Conservation (phyloP, 2,888 invertebrate genomes). For the Acrobasis consociella region DNA sequence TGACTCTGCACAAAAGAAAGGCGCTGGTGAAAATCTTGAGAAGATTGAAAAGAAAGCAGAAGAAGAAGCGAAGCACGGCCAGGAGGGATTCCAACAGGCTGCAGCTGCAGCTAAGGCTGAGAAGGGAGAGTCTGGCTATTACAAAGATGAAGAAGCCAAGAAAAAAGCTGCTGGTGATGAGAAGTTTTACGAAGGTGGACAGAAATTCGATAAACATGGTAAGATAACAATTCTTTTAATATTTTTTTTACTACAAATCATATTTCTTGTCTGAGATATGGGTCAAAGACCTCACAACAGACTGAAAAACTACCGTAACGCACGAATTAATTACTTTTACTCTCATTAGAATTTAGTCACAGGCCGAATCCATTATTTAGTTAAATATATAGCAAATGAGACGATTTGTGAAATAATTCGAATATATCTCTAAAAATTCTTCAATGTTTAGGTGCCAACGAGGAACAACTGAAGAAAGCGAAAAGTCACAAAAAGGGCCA, state of each 20-base stretch:
- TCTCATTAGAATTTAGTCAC: neutral
- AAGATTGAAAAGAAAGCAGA: constrained; percentile 81
- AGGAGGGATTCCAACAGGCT: constrained; percentile 81
- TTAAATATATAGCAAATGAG: neutral
- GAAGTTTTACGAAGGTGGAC: constrained; percentile 82
- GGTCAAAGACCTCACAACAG: neutral
- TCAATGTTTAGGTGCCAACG: constrained; percentile 69
- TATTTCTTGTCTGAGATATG: neutral
- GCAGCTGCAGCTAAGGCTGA: constrained; percentile 81
- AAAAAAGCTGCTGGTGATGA: constrained; percentile 84
- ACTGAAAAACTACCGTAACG: neutral
- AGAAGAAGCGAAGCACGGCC: constrained; percentile 80
- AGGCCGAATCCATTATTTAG: neutral
- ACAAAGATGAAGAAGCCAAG: constrained; percentile 81
- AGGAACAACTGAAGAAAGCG: constrained; percentile 79
- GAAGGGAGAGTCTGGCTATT: constrained; percentile 76
- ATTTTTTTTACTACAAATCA: constrained; percentile 31
- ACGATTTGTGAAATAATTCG: neutral
- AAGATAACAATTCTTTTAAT: constrained; percentile 34
- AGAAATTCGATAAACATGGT: constrained; percentile 83
- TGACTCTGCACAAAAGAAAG: constrained; percentile 82
- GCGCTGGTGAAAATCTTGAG: constrained; percentile 79
- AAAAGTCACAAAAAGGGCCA: constrained; percentile 85
- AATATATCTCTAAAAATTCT: neutral
- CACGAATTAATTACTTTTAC: neutral